Evolutionary conservation across 2,888 invertebrate genomes (phyloP), one percentile per base, ranked within the genome.

Genomic region (Cantharis rustica): DNA sequence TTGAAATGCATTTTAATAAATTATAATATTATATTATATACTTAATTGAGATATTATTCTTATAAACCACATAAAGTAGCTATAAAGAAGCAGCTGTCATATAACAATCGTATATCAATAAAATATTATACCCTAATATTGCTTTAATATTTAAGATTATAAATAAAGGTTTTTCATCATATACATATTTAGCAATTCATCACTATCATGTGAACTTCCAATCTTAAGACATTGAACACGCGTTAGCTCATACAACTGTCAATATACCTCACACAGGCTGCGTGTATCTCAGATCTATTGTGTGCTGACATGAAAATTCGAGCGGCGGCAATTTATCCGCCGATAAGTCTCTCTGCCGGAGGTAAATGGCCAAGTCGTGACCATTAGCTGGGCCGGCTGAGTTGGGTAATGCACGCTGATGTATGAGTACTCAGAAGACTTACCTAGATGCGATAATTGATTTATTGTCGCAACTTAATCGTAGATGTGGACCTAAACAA

Each of bases 361-460:
- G 90, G 90, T 90, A 90, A 90, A 90, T 90, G 90, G 90, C 87
- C 88, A 88, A 89, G 89, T 90, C 90, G 90, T 90, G 90, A 90
- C 90, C 90, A 90, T 90, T 90, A 90, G 89, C 77, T 72, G 79
- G 75, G 23, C 76, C 76, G 75, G 72, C 69, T 79, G 79, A 83
- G 84, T 85, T 84, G 83, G 84, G 84, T 84, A 85, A 85, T 84
- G 84, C 84, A 82, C 82, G 78, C 77, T 82, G 81, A 82, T 82
- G 82, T 82, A 82, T 82, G 81, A 79, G 79, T 79, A 76, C 78
- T 72, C 77, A 69, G 73, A 76, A 77, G 77, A 72, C 72, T 80
- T 75, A 73, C 75, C 77, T 81, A 81, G 81, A 81, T 80, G 79
- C 75, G 72, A 80, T 82, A 83, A 82, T 82, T 82, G 82, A 83